Percentiles rank a stretch among this genome's conserved stretches.
phyloP scores from a whole-genome alignment of 2,888 invertebrate species.

The Cynaeus angustus region DNA sequence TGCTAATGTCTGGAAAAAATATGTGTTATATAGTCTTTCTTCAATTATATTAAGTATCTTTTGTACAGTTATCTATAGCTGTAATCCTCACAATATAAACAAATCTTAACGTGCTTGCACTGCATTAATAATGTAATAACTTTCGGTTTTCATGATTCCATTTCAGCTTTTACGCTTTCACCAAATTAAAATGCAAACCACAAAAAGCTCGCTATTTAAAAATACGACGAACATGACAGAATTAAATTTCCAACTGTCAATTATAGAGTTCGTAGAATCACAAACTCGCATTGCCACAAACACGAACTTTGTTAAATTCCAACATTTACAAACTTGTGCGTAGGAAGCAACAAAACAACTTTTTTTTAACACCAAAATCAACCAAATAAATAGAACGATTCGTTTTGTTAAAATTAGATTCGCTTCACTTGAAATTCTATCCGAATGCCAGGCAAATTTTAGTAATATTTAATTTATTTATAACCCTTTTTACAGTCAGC shows the following conservation, averaged over 20 bases:
- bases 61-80: no score
- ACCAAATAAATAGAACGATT: background rate
- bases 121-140: no score
- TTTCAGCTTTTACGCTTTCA: no score
- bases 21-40: no score
- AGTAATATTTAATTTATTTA: conserved; percentile 29
- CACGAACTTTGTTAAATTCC: background rate
- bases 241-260: background rate
- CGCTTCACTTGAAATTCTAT: conserved; percentile 3
- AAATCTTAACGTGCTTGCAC: no score
- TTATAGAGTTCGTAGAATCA: background rate
- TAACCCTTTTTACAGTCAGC: conserved; percentile 5
- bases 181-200: background rate
- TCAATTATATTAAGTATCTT: no score
- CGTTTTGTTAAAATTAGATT: conserved; percentile 16
- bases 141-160: no score
- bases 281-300: conserved; percentile 5
- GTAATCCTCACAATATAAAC: no score
- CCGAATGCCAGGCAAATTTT: background rate
- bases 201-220: background rate
- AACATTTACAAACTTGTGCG: background rate
- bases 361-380: conserved; percentile 15
- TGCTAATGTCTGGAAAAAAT: no score
- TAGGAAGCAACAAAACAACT: background rate
- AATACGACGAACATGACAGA: background rate